Evolutionary conservation across 2,797 vertebrate genomes (phyloP).

Genomic region (Columba guinea): DNA sequence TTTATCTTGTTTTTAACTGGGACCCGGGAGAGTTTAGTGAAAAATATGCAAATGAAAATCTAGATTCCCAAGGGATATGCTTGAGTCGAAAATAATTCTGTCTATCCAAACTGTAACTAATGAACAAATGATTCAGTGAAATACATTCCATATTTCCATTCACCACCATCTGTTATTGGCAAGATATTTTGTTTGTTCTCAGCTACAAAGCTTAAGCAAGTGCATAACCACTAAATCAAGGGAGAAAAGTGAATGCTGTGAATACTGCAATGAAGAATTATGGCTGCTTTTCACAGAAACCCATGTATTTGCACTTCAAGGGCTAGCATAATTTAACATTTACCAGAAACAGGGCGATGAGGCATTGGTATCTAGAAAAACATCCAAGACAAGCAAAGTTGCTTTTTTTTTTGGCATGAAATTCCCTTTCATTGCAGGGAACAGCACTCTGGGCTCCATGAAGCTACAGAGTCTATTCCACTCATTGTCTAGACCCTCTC

Average conservation of each 20-base stretch:
- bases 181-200: slow-evolving; percentile 28
- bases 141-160: slow-evolving; percentile 33
- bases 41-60: neutral
- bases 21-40: neutral
- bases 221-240: neutral
- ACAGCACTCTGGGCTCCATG: neutral
- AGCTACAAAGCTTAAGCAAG: neutral
- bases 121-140: slow-evolving; percentile 48
- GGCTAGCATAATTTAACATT: neutral
- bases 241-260: neutral
- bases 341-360: neutral
- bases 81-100: neutral
- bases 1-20: slow-evolving; percentile 4
- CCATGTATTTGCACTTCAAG: neutral
- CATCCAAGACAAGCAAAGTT: neutral
- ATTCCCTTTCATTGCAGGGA: neutral
- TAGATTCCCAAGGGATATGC: neutral
- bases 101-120: slow-evolving; percentile 43
- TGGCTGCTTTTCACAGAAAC: neutral
- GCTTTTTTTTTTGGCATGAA: neutral
- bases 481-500: neutral
- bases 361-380: neutral
- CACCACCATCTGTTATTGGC: slow-evolving; percentile 58
- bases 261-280: neutral
- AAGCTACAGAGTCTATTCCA: neutral